phyloP scores from a whole-genome alignment of 1,140 invertebrate species.

The Orchestia grillus region DNA sequence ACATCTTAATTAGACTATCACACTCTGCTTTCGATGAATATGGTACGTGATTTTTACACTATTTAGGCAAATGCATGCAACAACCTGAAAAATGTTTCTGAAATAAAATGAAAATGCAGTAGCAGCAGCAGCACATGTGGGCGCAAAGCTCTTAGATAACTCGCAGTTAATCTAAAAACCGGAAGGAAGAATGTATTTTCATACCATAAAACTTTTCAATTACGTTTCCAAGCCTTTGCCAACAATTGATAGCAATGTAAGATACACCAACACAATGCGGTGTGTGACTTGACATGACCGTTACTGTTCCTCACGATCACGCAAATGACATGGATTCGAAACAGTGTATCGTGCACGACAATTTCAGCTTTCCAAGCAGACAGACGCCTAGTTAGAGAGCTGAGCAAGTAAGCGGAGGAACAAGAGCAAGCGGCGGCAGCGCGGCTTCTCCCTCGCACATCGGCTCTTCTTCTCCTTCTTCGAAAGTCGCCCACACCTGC shows the following conservation, averaged over 20 bases:
- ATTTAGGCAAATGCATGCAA: neutral
- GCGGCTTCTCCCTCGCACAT: neutral
- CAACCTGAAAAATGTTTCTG: neutral
- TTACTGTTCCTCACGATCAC: neutral
- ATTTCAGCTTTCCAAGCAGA: neutral
- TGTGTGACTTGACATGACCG: neutral
- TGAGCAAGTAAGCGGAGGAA: neutral
- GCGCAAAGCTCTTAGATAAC: neutral
- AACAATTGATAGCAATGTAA: neutral
- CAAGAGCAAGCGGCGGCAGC: neutral
- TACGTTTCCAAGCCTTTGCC: neutral
- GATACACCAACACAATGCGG: neutral
- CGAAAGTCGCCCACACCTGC: conserved; percentile 36
- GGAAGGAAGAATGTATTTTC: neutral
- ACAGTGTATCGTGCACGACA: neutral
- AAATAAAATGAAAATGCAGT: neutral
- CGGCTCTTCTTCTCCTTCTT: neutral
- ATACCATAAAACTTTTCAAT: neutral
- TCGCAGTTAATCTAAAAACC: neutral
- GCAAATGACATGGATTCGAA: neutral
- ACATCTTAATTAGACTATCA: neutral
- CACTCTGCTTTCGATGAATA: neutral
- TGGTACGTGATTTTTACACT: neutral
- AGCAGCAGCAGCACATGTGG: neutral
- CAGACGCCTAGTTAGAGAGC: neutral